Percentiles rank a stretch among this genome's conserved stretches.
Evolutionary conservation across 2,113 vertebrate genomes (phyloP).

Genomic region (Delphinus delphis): DNA sequence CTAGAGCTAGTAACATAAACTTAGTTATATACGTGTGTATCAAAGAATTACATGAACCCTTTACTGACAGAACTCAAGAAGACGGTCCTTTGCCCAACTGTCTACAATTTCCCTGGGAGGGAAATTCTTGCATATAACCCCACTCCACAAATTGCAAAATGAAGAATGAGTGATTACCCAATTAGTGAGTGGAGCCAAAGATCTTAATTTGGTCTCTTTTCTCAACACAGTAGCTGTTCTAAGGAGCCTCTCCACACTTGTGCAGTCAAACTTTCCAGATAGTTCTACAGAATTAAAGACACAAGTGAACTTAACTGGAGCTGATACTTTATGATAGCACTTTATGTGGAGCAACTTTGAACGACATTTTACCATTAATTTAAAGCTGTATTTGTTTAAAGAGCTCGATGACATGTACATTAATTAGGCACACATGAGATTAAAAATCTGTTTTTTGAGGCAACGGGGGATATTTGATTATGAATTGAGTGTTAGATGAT

Average conservation of each 20-base stretch:
- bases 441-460: conserved; percentile 48
- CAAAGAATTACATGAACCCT: neutral
- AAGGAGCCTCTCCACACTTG: neutral
- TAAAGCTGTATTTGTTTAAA: conserved; percentile 46
- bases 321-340: neutral
- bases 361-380: conserved; percentile 34
- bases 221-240: neutral
- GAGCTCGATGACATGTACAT: neutral
- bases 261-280: conserved; percentile 31
- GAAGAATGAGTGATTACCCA: conserved; percentile 47
- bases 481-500: neutral
- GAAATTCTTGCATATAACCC: conserved; percentile 28
- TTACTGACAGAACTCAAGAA: conserved; percentile 27
- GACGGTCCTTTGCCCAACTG: neutral
- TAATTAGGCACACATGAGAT: conserved; percentile 36
- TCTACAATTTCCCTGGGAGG: neutral
- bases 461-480: conserved; percentile 17
- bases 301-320: conserved; percentile 24
- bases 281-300: conserved; percentile 36
- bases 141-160: conserved; percentile 17
- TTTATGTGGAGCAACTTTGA: conserved; percentile 43
- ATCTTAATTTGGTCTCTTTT: conserved; percentile 43
- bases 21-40: neutral
- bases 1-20: conserved; percentile 12
- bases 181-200: neutral